Percentiles rank a stretch among this genome's conserved stretches.
Evolutionary conservation across 2,113 vertebrate genomes (phyloP).

Genomic region (Rhabdornis inornatus): DNA sequence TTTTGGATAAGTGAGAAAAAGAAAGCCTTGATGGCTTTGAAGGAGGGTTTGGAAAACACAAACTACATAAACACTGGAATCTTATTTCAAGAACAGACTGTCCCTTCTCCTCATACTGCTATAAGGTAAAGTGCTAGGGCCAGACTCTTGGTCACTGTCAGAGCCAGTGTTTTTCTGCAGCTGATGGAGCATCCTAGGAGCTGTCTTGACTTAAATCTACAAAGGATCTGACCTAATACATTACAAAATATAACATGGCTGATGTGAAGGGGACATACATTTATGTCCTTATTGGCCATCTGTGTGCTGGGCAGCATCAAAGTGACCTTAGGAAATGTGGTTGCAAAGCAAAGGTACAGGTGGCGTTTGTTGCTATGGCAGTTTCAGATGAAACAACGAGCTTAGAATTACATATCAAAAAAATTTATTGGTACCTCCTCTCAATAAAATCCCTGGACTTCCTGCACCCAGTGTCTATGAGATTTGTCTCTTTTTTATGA

Average conservation of each 20-base stretch:
- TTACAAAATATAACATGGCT: background rate
- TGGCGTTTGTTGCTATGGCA: background rate
- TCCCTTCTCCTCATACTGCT: background rate
- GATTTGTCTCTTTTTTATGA: background rate
- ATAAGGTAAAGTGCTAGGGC: background rate
- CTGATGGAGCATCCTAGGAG: background rate
- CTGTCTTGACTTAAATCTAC: background rate
- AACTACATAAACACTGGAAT: background rate
- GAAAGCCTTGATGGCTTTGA: background rate
- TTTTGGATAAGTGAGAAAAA: background rate
- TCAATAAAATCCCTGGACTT: background rate
- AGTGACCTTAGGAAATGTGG: background rate
- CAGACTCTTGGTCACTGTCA: background rate
- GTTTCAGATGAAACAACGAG: background rate
- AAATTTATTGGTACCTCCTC: background rate
- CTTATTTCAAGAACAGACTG: background rate
- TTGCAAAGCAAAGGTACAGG: background rate
- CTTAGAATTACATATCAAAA: background rate
- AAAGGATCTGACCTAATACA: background rate
- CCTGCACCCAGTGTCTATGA: background rate
- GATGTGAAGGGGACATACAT: background rate
- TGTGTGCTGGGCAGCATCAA: background rate
- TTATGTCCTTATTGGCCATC: background rate
- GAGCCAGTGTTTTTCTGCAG: background rate
- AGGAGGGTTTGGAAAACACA: background rate